Conservation (phyloP, 2,797 vertebrate species). For the Phataginus tricuspis region DNA sequence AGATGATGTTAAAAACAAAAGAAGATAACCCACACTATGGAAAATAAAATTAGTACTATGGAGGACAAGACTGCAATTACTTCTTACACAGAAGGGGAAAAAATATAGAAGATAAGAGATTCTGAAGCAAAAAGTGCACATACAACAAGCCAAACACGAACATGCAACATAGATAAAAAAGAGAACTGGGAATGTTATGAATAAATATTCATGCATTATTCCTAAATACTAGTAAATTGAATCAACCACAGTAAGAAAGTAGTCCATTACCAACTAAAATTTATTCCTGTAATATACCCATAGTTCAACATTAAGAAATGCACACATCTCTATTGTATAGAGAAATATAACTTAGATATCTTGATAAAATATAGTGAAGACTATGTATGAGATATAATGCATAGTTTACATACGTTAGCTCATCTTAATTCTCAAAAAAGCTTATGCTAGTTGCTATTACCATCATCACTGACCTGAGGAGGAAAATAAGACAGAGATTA, state of each 20-base stretch:
- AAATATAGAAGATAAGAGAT: background rate
- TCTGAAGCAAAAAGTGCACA: background rate
- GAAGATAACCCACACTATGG: background rate
- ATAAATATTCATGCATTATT: background rate
- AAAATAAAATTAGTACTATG: background rate
- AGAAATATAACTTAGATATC: background rate
- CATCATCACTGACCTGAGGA: background rate
- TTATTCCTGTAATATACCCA: background rate
- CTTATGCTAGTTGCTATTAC: background rate
- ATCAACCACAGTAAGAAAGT: background rate
- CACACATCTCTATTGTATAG: background rate
- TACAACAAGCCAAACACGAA: background rate
- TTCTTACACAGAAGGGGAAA: background rate
- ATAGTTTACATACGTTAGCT: background rate
- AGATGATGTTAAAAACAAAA: background rate
- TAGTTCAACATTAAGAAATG: background rate
- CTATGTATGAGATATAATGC: background rate
- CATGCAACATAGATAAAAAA: background rate
- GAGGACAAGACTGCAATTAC: background rate
- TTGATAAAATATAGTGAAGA: background rate
- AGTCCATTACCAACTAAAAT: background rate
- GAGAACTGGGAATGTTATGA: background rate
- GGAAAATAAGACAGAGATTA: background rate
- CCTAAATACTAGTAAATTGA: background rate
- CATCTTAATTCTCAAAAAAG: background rate